phyloP scores from a whole-genome alignment of 2,888 invertebrate genomes.

The Pseudolycoriella hygida region DNA sequence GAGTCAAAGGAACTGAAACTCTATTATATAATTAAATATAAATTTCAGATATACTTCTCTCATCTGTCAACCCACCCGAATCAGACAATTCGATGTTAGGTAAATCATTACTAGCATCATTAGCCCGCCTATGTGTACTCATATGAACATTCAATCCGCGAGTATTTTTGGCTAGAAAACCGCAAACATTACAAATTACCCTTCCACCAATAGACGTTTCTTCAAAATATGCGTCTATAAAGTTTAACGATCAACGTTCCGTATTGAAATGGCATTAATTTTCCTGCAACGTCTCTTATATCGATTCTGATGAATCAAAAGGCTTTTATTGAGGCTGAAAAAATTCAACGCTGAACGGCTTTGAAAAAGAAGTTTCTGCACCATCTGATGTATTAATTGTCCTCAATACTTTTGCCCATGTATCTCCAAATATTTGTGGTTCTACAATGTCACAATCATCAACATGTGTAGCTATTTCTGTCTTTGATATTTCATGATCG shows the following conservation, averaged over 20 bases:
- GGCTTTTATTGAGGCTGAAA: background rate
- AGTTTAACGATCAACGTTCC: background rate
- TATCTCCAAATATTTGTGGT: background rate
- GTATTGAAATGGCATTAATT: background rate
- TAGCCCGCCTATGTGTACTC: too few species aligned
- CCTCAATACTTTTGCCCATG: background rate
- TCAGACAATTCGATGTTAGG: too few species aligned
- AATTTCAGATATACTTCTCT: too few species aligned
- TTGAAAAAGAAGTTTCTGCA: background rate
- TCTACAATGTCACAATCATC: conserved; percentile 4
- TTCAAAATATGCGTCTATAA: too few species aligned
- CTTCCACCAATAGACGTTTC: too few species aligned
- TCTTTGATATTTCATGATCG: background rate
- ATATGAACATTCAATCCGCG: too few species aligned
- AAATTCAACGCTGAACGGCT: background rate
- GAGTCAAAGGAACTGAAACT: too few species aligned
- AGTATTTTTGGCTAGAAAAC: too few species aligned
- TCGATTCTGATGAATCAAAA: background rate
- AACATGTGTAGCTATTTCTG: background rate
- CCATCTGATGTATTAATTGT: background rate
- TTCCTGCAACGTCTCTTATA: background rate
- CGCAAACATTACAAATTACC: too few species aligned
- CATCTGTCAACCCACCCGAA: too few species aligned
- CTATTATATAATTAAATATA: too few species aligned
- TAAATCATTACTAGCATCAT: too few species aligned